Evolutionary conservation across 2,113 vertebrate species (phyloP), one percentile per base, ranked within the genome.

Genomic region (Clinocottus analis): DNA sequence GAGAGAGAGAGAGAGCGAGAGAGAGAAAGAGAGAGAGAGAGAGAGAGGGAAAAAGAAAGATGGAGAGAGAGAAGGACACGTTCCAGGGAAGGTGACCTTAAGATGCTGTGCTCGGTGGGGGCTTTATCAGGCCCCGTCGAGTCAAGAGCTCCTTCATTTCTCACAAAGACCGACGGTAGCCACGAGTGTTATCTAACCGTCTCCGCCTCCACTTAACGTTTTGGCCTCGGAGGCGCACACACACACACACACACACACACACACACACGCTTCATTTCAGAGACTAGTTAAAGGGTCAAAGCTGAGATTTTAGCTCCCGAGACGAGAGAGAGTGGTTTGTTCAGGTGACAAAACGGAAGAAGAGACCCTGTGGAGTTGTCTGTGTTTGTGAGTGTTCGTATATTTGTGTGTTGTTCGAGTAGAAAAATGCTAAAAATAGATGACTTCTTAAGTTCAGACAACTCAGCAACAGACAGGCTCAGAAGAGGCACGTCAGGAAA

Each of bases 101-200:
- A 68, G 73, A 64, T 47, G 78, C 67, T 61, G 53, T 27, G 78
- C 79, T 62, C 23, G 60, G 72, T 49, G 39, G 61, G 64, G 45
- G 53, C 72, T 29, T 58, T 23, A 55, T 29, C 43, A 21, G 60
- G n/a, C 58, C 60, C 35, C 25, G 61, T 49, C 17, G 64, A 77
- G 69, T 82, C 63, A 29, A 79, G 74, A 85, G 80, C 78, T 65
- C 41, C n/a, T 70, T 76, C 25, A 31, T 75, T 75, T 74, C 12
- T 59, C 49, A 64, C 53, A 47, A n/a, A 72, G 45, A 53, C 51
- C 51, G 51, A 23, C 45, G 23, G 61, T 10, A 6, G 76, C 51
- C 62, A 2, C 53, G 23, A 14, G 6, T 69, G 47, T 60, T 29
- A 33, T 51, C 68, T 60, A 56, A 5, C 62, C 35, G 7, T 75